A percentile compares a stretch with the other conserved stretches of the same genome.
phyloP scores from a whole-genome alignment of 2,888 invertebrate species.

The Mythimna ferrago region DNA sequence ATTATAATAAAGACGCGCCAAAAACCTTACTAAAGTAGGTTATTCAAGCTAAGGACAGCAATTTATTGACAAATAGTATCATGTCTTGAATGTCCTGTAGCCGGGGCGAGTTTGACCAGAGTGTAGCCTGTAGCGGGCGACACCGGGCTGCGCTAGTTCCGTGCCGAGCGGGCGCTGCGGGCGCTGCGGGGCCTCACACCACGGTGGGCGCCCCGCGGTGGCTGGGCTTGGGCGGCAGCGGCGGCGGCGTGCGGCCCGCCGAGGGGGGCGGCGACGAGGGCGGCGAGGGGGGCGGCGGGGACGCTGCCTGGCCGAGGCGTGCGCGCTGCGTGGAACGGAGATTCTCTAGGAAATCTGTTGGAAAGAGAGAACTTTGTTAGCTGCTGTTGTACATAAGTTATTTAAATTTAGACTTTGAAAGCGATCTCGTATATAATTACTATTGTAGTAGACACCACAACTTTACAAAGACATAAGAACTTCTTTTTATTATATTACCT shows the following conservation, averaged over 20 bases:
- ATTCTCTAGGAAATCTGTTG: conserved; percentile 84
- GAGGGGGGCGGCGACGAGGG: conserved; percentile 41
- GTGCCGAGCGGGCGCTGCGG: conserved; percentile 7
- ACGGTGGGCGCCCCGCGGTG: conserved; percentile 71
- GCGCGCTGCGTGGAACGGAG: conserved; percentile 84
- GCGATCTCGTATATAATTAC: too few species aligned
- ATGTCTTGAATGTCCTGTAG: conserved; percentile 19
- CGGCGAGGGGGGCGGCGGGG: conserved; percentile 5
- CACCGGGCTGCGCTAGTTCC: neutral
- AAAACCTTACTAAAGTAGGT: neutral
- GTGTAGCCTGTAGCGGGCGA: neutral
- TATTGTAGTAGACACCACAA: neutral
- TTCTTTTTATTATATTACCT: neutral
- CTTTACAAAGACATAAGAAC: neutral
- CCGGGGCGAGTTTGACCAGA: conserved; percentile 10
- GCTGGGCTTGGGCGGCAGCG: conserved; percentile 82
- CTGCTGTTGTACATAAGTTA: neutral
- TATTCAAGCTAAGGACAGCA: neutral
- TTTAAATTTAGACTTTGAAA: neutral
- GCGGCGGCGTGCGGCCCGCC: conserved; percentile 76
- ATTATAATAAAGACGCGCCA: conserved; percentile 23
- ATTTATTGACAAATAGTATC: conserved; percentile 1
- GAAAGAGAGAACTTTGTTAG: neutral
- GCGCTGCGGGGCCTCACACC: conserved; percentile 68
- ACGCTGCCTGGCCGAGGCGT: conserved; percentile 64